A percentile compares a stretch with the other conserved stretches of the same genome.
phyloP scores from a whole-genome alignment of 2,797 vertebrate species.

The Poeciliopsis turneri region DNA sequence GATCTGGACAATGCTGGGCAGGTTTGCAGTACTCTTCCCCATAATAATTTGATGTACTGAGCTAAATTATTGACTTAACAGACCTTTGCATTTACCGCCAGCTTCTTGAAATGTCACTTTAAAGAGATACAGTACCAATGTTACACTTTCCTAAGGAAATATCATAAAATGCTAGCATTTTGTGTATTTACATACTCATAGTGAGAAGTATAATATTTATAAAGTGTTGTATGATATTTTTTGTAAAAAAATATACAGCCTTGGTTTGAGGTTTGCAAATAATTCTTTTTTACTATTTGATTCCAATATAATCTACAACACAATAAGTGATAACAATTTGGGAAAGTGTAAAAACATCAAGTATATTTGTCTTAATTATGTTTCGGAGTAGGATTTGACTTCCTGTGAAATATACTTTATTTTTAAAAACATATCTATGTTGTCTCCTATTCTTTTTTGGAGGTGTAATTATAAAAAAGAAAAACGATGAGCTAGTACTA shows the following conservation, averaged over 20 bases:
- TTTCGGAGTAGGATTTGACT: not conserved
- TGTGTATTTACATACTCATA: not conserved
- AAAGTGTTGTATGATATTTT: not conserved
- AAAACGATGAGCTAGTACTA: not conserved
- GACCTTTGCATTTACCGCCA: not conserved
- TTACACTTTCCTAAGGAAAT: not conserved
- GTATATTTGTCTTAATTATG: not conserved
- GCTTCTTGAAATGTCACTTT: not conserved
- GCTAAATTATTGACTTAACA: not conserved
- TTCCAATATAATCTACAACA: not conserved
- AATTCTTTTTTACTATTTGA: not conserved
- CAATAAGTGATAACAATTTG: not conserved
- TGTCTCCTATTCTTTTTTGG: not conserved
- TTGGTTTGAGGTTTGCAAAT: not conserved
- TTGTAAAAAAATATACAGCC: not conserved
- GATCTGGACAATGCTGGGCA: not conserved
- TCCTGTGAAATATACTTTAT: not conserved
- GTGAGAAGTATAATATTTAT: not conserved
- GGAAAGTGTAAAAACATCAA: not conserved
- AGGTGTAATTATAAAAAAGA: not conserved
- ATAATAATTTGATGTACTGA: not conserved
- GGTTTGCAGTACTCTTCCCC: not conserved
- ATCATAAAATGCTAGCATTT: not conserved
- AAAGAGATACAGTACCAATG: not conserved
- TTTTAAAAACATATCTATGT: not conserved